Conservation (phyloP, 2,888 invertebrate species). For the Polyommatus icarus region DNA sequence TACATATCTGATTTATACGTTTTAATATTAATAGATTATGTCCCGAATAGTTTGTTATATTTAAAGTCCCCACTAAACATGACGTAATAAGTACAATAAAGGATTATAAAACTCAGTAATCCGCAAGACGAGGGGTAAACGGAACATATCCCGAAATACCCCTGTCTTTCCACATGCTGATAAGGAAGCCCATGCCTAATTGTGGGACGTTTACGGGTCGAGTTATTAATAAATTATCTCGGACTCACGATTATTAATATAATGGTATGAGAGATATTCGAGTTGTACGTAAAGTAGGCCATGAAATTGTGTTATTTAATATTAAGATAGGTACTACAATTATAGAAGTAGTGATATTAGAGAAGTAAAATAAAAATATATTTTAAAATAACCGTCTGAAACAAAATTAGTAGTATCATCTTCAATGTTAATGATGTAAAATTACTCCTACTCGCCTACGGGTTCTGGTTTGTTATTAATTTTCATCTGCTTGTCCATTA, state of each 20-base stretch:
- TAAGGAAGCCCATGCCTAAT: constrained; percentile 19
- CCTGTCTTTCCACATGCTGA: constrained; percentile 16
- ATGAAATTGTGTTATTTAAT: not conserved
- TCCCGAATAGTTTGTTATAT: not conserved
- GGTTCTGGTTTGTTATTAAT: too few species aligned
- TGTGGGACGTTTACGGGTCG: constrained; percentile 17
- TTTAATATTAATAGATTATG: not conserved
- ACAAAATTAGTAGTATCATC: too few species aligned
- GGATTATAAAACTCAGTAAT: constrained; percentile 21
- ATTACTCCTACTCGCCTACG: too few species aligned
- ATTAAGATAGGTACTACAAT: not conserved
- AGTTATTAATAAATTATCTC: constrained; percentile 17
- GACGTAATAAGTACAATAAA: not conserved
- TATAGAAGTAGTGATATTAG: too few species aligned
- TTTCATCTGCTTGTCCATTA: too few species aligned
- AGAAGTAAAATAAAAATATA: not conserved
- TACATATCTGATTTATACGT: too few species aligned
- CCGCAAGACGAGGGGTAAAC: not conserved
- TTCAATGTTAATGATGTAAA: too few species aligned
- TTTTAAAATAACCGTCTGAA: not conserved
- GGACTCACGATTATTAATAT: constrained; percentile 7
- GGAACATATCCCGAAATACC: constrained; percentile 2
- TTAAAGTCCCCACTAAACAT: not conserved
- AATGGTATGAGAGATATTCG: not conserved
- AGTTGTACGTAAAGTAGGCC: not conserved